Evolutionary conservation across 2,797 vertebrate species (phyloP), one percentile per base, ranked within the genome.

Genomic region (Enoplosus armatus): DNA sequence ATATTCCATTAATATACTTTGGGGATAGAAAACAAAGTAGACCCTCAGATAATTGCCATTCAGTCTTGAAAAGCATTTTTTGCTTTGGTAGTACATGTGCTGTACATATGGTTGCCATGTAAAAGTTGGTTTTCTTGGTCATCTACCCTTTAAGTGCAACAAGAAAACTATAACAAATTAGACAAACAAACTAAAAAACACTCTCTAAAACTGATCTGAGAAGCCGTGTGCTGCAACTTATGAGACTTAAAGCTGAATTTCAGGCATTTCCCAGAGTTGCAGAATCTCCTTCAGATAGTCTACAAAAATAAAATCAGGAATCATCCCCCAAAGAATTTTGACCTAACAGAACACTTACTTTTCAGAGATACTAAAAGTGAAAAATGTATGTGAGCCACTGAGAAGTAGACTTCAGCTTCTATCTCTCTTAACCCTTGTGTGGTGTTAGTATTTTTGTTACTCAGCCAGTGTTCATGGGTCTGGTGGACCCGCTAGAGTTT

Each of bases 331-430:
- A 61, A 11, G 39, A 58, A 50, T 27, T 65, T 33, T 31, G 29
- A 27, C 50, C 75, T 22, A 70, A 55, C 35, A 61, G 20, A 73
- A 45, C 6, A 70, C 41, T 70, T 16, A 27, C 29, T 58, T 73
- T 82, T 73, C 58, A 63, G 26, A 33, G 45, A 22, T 63, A 35
- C 24, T 29, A 59, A 76, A 66, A 24, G 20, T 54, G 29, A 35
- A 67, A 43, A 15, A 37, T 71, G 62, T 12, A 77, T 60, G 27
- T 62, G 62, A 37, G n/a, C 33, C 50, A 24, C 20, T 15, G 22
- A 69, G 55, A 66, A 35, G 10, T n/a, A 75, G 22, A 75, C n/a
- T 50, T 24, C 35, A 35, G 8, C 35, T 35, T 35, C 10, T 9
- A 35, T 35, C 35, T 35, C 35, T 35, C 3, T 31, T 31, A 31